Conservation (phyloP, 2,888 invertebrate species). For the Morinoia aosen region DNA sequence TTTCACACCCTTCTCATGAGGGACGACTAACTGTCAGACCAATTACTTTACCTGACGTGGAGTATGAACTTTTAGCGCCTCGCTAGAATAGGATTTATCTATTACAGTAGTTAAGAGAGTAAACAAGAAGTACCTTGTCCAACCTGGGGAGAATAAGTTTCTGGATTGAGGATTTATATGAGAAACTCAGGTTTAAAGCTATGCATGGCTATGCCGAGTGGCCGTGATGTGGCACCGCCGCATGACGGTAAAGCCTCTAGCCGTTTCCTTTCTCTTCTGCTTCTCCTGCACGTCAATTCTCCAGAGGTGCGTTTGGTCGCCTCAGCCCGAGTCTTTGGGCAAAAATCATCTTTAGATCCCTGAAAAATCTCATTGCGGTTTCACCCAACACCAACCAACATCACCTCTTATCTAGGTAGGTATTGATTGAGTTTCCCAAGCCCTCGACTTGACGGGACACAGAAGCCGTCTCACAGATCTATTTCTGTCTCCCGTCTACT, state of each 20-base stretch:
- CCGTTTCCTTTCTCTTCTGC: conserved; percentile 17
- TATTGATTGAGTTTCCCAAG: background rate
- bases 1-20: background rate
- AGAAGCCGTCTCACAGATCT: background rate
- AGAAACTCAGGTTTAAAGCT: background rate
- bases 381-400: background rate
- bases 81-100: background rate
- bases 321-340: background rate
- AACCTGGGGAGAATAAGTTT: background rate
- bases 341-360: background rate
- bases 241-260: background rate
- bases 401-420: background rate
- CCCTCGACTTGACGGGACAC: background rate
- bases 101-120: background rate
- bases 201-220: background rate
- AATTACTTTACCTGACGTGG: no score
- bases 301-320: background rate
- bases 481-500: background rate
- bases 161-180: background rate
- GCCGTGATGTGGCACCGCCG: background rate
- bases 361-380: background rate
- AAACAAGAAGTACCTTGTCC: background rate
- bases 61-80: background rate
- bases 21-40: background rate
- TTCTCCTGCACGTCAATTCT: background rate